phyloP scores from a whole-genome alignment of 2,113 vertebrate species.

The Perca flavescens region DNA sequence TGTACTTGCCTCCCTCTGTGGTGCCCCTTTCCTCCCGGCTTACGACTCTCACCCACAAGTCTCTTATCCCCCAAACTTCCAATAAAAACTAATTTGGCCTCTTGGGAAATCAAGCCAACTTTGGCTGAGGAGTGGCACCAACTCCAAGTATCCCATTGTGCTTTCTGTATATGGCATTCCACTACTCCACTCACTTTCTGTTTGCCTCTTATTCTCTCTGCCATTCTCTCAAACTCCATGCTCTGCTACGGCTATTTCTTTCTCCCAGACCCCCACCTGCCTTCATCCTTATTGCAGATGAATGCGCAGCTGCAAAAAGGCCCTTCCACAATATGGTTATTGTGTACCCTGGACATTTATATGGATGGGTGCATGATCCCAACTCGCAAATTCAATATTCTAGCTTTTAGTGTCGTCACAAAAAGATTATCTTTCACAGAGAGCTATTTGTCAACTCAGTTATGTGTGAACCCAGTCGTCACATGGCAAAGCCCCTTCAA shows the following conservation, averaged over 20 bases:
- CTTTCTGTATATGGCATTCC: slow-evolving; percentile 35
- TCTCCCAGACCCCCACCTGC: slow-evolving; percentile 41
- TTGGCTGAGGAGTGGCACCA: slow-evolving; percentile 59
- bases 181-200: background rate
- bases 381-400: slow-evolving; percentile 53
- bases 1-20: slow-evolving; percentile 46
- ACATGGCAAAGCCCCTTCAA: background rate
- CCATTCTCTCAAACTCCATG: slow-evolving; percentile 22
- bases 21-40: slow-evolving; percentile 47
- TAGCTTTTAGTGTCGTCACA: slow-evolving; percentile 52
- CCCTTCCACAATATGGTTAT: slow-evolving; percentile 43
- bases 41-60: slow-evolving; percentile 42
- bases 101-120: slow-evolving; percentile 69
- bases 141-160: slow-evolving; percentile 64
- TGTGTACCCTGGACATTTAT: slow-evolving; percentile 49
- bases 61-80: slow-evolving; percentile 48
- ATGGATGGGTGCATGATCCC: slow-evolving; percentile 49
- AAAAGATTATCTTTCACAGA: slow-evolving; percentile 41
- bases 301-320: slow-evolving; percentile 54
- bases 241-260: background rate
- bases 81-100: slow-evolving; percentile 76
- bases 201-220: slow-evolving; percentile 31
- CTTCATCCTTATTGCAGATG: slow-evolving; percentile 12
- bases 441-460: slow-evolving; percentile 43
- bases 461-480: slow-evolving; percentile 13